A percentile compares a stretch with the other conserved stretches of the same genome.
Evolutionary conservation across 1,140 invertebrate genomes (phyloP).

Genomic region (Hycleus phaleratus): DNA sequence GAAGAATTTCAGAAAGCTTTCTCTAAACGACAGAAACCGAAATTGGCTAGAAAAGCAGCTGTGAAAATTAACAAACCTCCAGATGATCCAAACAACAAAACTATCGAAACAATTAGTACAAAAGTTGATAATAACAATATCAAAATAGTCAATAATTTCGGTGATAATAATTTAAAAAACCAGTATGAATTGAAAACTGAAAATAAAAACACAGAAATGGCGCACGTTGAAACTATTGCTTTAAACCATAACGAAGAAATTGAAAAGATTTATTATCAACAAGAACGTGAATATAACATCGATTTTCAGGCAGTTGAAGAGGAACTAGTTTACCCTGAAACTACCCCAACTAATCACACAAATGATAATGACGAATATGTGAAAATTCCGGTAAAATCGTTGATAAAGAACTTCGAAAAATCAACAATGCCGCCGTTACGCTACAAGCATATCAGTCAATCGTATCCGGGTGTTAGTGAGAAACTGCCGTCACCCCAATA

Average conservation of each 20-base stretch:
- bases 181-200: constrained; percentile 21
- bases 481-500: constrained; percentile 14
- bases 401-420: constrained; percentile 58
- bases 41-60: constrained; percentile 16
- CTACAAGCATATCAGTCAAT: constrained; percentile 48
- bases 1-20: constrained; percentile 38
- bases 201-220: constrained; percentile 27
- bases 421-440: constrained; percentile 48
- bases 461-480: constrained; percentile 32
- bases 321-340: constrained; percentile 7
- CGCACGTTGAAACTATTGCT: constrained; percentile 28
- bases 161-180: constrained; percentile 1
- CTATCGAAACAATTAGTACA: constrained; percentile 16
- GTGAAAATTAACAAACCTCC: constrained; percentile 7
- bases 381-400: constrained; percentile 53
- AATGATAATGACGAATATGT: constrained; percentile 44
- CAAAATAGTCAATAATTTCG: constrained; percentile 13
- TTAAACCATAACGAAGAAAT: constrained; percentile 34
- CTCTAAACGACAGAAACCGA: constrained; percentile 27
- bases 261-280: constrained; percentile 35
- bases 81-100: constrained; percentile 10
- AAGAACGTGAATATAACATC: constrained; percentile 31
- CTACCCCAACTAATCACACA: neutral
- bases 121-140: constrained; percentile 19
- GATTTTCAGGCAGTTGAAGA: constrained; percentile 33